Evolutionary conservation across 1,140 invertebrate species (phyloP).

Genomic region (Zelostemma sp.): DNA sequence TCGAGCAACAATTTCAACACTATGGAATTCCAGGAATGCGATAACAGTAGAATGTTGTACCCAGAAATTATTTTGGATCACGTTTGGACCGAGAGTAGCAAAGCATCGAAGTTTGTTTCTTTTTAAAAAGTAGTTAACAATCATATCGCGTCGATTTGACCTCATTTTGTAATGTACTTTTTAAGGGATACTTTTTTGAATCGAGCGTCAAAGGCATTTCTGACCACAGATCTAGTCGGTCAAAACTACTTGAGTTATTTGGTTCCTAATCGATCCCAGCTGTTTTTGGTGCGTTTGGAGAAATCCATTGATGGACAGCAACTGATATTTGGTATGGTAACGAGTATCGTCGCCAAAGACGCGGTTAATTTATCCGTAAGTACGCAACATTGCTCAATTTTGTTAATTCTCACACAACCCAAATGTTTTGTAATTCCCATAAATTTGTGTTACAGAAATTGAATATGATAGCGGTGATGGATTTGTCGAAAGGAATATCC

Average conservation of each 20-base stretch:
- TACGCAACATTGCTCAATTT: no score
- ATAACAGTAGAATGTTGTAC: constrained; percentile 78
- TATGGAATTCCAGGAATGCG: constrained; percentile 54
- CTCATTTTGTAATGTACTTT: no score
- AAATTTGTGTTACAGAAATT: constrained; percentile 77
- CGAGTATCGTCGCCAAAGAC: constrained; percentile 84
- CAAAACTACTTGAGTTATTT: constrained; percentile 89
- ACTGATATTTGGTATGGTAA: constrained; percentile 83
- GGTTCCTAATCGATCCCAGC: constrained; percentile 75
- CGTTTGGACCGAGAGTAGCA: constrained; percentile 85
- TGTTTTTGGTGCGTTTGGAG: constrained; percentile 83
- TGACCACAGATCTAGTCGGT: constrained; percentile 85
- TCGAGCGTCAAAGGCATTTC: constrained; percentile 82
- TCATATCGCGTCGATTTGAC: no score
- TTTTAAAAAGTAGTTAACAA: no score
- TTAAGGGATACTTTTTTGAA: constrained; percentile 65
- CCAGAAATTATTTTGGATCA: constrained; percentile 90
- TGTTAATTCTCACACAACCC: no score
- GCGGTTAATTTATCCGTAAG: constrained; percentile 81
- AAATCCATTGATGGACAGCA: constrained; percentile 75
- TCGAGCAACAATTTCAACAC: constrained; percentile 51
- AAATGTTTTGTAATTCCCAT: no score
- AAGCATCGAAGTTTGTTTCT: constrained; percentile 69
- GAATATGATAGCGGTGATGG: constrained; percentile 86
- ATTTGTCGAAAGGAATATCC: constrained; percentile 82